phyloP scores from a whole-genome alignment of 2,888 invertebrate genomes.

The Philereme transversata region DNA sequence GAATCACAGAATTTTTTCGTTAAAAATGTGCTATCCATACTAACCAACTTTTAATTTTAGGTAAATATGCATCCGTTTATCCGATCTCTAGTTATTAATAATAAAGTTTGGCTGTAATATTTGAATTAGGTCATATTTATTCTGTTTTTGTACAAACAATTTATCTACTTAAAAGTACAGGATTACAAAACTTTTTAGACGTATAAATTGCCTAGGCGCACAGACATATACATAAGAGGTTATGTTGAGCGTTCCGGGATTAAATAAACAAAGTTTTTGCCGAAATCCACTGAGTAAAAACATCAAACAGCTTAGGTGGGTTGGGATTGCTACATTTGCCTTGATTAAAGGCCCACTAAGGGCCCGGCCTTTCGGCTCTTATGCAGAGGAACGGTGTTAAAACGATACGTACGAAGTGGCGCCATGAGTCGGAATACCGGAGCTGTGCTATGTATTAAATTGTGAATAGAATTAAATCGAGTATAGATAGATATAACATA shows the following conservation, averaged over 20 bases:
- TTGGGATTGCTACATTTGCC: slow-evolving; percentile 62
- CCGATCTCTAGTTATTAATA: too few species aligned
- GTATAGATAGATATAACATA: too few species aligned
- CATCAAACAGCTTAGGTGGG: slow-evolving; percentile 70
- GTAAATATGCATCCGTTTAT: too few species aligned
- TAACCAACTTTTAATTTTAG: too few species aligned
- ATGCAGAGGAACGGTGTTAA: slow-evolving; percentile 46
- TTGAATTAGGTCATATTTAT: too few species aligned
- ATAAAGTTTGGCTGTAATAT: too few species aligned
- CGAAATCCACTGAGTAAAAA: slow-evolving; percentile 65
- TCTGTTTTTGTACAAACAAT: too few species aligned
- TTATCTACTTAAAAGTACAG: slow-evolving; percentile 12
- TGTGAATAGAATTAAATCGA: too few species aligned
- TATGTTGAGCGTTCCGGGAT: slow-evolving; percentile 46
- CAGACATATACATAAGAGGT: slow-evolving; percentile 18
- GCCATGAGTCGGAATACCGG: too few species aligned
- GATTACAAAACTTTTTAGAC: slow-evolving; percentile 6
- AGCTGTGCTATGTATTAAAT: too few species aligned
- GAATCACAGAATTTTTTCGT: too few species aligned
- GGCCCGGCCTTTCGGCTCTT: slow-evolving; percentile 49
- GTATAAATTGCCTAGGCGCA: slow-evolving; percentile 20
- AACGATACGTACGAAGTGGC: slow-evolving; percentile 19
- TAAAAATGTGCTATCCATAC: too few species aligned
- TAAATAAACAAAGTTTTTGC: slow-evolving; percentile 71
- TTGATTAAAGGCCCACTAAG: slow-evolving; percentile 67